Percentiles rank a stretch among this genome's conserved stretches.
Evolutionary conservation across 2,888 invertebrate genomes (phyloP).

Genomic region (Ornithoptera priamus): DNA sequence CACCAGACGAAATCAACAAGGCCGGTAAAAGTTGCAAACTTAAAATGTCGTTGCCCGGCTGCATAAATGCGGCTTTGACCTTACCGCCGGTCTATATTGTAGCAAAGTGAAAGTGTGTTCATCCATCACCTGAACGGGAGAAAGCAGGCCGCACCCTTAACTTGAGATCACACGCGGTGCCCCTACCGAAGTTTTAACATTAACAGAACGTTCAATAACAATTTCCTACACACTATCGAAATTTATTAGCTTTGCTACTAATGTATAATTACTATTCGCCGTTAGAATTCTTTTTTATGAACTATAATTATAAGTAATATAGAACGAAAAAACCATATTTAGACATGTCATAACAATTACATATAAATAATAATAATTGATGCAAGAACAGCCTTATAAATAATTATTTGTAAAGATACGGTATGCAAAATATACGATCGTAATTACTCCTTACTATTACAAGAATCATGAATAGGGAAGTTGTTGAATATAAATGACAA

Average conservation of each 20-base stretch:
- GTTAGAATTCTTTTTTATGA: not conserved
- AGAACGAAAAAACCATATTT: no score
- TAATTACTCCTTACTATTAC: no score
- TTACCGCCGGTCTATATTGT: constrained; percentile 47
- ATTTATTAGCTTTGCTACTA: not conserved
- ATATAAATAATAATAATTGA: no score
- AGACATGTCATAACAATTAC: no score
- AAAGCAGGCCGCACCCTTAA: constrained; percentile 51
- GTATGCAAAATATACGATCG: no score
- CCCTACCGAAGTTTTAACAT: constrained; percentile 7
- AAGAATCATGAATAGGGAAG: no score
- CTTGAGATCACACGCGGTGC: constrained; percentile 30
- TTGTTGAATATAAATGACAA: no score
- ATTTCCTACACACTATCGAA: not conserved
- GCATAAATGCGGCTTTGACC: constrained; percentile 44
- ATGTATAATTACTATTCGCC: not conserved
- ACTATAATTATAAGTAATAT: no score
- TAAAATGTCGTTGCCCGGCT: constrained; percentile 41
- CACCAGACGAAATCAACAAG: constrained; percentile 34
- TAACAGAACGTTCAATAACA: not conserved
- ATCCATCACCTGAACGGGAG: constrained; percentile 47
- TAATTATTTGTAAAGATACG: no score
- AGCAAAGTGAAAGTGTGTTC: constrained; percentile 53
- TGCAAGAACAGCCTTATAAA: no score
- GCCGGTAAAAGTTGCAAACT: constrained; percentile 52